Evolutionary conservation across 1,140 invertebrate species (phyloP).

Genomic region (Cryptotermes secundus): DNA sequence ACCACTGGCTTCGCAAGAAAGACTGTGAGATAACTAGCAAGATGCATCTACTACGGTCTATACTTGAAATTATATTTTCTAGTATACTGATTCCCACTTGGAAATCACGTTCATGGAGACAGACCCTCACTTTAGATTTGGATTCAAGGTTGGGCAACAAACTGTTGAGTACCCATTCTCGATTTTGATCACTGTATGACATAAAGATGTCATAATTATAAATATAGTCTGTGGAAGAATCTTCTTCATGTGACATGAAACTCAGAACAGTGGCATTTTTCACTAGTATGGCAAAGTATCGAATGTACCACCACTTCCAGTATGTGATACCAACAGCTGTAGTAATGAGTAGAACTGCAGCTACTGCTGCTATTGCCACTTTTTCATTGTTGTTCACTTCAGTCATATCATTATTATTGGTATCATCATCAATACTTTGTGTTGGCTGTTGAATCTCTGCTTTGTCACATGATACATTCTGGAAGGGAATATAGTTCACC

Average conservation of each 20-base stretch:
- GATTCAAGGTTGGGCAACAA: constrained; percentile 59
- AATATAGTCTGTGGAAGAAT: constrained; percentile 3
- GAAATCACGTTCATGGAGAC: constrained; percentile 64
- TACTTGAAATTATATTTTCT: constrained; percentile 64
- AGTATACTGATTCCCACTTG: constrained; percentile 61
- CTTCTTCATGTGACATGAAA: constrained; percentile 46
- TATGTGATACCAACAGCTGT: constrained; percentile 34
- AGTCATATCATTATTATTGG: background rate
- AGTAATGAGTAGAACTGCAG: background rate
- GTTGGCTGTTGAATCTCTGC: background rate
- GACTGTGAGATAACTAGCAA: constrained; percentile 59
- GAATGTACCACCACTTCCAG: constrained; percentile 53
- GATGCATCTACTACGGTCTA: constrained; percentile 59
- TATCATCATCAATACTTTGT: background rate
- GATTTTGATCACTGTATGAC: constrained; percentile 61
- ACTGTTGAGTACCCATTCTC: constrained; percentile 58
- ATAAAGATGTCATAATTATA: constrained; percentile 61
- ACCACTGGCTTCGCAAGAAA: constrained; percentile 63
- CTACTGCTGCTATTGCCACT: background rate
- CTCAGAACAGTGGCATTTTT: constrained; percentile 52
- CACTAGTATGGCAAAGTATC: constrained; percentile 56
- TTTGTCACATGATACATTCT: background rate
- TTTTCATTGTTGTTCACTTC: background rate
- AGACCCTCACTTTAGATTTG: constrained; percentile 46
- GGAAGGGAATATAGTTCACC: background rate